A percentile compares a stretch with the other conserved stretches of the same genome.
Conservation (phyloP, 2,113 vertebrate genomes). For the Otocyon megalotis region DNA sequence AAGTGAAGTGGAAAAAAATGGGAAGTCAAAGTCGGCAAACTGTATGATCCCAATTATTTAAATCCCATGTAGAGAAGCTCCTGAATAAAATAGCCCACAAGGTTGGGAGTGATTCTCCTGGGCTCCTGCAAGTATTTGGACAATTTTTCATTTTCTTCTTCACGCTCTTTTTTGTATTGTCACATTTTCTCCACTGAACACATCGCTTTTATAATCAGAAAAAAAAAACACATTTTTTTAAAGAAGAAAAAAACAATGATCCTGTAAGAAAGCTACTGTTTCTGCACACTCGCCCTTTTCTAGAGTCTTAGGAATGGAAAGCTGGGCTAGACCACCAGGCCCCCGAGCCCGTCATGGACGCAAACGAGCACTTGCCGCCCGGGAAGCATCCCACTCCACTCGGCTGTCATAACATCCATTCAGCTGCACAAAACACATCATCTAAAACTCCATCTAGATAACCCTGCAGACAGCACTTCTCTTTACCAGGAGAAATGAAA, state of each 20-base stretch:
- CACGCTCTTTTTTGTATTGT: background rate
- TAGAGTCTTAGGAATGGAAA: background rate
- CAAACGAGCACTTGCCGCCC: accelerated
- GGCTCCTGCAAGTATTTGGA: background rate
- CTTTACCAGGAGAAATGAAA: slow-evolving; percentile 4
- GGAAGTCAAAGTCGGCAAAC: background rate
- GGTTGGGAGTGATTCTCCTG: background rate
- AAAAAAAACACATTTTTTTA: background rate
- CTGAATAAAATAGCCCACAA: background rate
- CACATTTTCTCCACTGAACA: background rate
- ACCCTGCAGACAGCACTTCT: background rate
- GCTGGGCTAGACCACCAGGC: background rate
- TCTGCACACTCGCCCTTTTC: background rate
- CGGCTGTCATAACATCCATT: background rate
- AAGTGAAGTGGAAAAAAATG: background rate
- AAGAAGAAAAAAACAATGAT: background rate
- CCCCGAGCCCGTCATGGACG: background rate
- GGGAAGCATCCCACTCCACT: accelerated
- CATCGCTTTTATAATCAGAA: background rate
- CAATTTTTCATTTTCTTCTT: background rate
- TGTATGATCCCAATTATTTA: background rate
- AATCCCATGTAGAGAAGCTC: background rate
- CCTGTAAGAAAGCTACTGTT: background rate
- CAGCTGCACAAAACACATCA: background rate
- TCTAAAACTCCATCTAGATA: background rate